These are phyloP conservation scores for Esox lucius DNA, from an alignment of 2,797 vertebrate species.

Conservation along the genomic window DNA sequence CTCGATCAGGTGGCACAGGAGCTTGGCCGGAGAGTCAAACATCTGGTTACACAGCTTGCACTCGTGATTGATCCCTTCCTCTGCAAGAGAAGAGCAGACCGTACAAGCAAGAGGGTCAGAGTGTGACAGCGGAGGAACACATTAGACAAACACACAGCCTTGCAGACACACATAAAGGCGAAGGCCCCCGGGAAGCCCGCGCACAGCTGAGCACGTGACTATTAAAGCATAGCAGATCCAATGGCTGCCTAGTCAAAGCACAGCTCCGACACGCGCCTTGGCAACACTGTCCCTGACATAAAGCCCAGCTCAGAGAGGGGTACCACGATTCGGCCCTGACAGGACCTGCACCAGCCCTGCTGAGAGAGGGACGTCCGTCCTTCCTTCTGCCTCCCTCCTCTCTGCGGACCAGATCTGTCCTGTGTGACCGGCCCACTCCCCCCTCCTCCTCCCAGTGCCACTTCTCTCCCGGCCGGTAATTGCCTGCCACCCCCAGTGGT, in stretches of 20 bases:
- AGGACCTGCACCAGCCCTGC: not conserved
- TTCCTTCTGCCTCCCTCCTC: constrained; percentile 1
- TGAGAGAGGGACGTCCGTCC: not conserved
- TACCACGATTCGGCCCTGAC: not conserved
- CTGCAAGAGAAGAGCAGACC: constrained; percentile 84
- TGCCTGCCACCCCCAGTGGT: constrained; percentile 70
- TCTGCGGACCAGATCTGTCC: constrained; percentile 23
- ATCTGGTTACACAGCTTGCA: constrained; percentile 99
- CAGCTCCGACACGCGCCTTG: not conserved
- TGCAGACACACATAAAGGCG: not conserved
- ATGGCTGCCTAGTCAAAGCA: not conserved
- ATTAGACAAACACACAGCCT: not conserved
- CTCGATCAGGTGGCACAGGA: constrained; percentile 99
- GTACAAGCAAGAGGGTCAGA: constrained; percentile 57
- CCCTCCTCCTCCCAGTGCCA: constrained; percentile 52
- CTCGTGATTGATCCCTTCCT: constrained; percentile 99
- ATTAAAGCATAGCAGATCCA: not conserved
- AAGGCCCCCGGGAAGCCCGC: not conserved
- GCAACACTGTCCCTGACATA: not conserved
- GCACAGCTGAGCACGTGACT: not conserved
- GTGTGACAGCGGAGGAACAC: constrained; percentile 13
- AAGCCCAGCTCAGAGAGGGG: not conserved
- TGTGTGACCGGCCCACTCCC: constrained; percentile 23
- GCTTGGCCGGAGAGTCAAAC: constrained; percentile 99
- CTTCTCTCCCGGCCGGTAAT: constrained; percentile 72